Percentiles rank a stretch among this genome's conserved stretches.
Conservation (phyloP, 2,888 invertebrate genomes). For the Phrixothrix hirtus region DNA sequence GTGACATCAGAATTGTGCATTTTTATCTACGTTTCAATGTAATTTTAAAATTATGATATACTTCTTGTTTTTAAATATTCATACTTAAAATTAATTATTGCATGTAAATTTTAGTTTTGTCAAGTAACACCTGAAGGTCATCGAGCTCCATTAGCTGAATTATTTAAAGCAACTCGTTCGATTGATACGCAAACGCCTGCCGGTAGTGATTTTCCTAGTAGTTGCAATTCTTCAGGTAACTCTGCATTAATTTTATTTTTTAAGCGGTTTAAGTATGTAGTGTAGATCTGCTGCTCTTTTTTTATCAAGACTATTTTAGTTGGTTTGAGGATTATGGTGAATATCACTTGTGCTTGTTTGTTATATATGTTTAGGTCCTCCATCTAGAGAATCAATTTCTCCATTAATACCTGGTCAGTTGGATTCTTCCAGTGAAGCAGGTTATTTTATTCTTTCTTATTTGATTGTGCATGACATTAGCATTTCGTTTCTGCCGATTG, state of each 20-base stretch:
- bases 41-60: no score
- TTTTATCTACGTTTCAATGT: no score
- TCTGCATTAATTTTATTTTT: conserved; percentile 11
- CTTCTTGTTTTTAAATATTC: no score
- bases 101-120: conserved; percentile 45
- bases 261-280: neutral
- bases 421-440: conserved; percentile 63
- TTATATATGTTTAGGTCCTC: conserved; percentile 59
- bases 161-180: conserved; percentile 68
- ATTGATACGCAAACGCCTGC: conserved; percentile 87
- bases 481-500: no score
- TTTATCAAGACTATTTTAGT: neutral
- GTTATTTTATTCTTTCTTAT: conserved; percentile 34
- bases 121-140: conserved; percentile 84
- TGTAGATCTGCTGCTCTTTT: neutral
- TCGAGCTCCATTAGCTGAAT: conserved; percentile 79
- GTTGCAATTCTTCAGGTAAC: conserved; percentile 72
- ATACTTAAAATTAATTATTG: conserved; percentile 1
- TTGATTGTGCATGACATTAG: conserved; percentile 12
- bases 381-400: conserved; percentile 68
- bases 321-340: conserved; percentile 2
- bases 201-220: conserved; percentile 64
- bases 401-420: conserved; percentile 67
- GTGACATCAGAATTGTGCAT: no score
- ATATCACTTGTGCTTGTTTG: conserved; percentile 14